A percentile compares a stretch with the other conserved stretches of the same genome.
phyloP scores from a whole-genome alignment of 2,797 vertebrate species.

The Macrochelys suwanniensis region DNA sequence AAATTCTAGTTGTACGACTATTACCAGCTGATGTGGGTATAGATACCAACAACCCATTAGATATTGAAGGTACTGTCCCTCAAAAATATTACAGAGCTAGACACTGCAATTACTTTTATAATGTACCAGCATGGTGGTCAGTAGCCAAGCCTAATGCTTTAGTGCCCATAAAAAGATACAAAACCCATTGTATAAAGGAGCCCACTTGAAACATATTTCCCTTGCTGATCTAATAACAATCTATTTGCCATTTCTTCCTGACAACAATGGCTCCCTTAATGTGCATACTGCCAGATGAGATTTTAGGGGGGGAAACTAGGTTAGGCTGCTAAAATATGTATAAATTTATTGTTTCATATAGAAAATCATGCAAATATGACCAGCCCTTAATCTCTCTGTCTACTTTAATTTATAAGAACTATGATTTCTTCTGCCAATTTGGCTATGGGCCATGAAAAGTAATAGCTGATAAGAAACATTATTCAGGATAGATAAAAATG shows the following conservation, averaged over 20 bases:
- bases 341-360: background rate
- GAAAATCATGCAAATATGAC: background rate
- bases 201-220: background rate
- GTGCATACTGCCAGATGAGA: background rate
- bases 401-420: background rate
- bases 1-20: conserved; percentile 20
- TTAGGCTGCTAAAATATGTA: background rate
- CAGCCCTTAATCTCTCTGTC: background rate
- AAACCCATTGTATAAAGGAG: conserved; percentile 4
- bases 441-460: conserved; percentile 3
- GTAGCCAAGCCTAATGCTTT: background rate
- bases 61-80: background rate
- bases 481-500: conserved; percentile 34
- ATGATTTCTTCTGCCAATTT: background rate
- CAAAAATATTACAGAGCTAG: background rate
- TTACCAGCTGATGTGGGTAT: background rate
- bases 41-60: background rate
- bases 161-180: background rate
- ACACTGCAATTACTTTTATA: background rate
- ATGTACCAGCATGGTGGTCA: background rate
- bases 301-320: background rate
- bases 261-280: conserved; percentile 1
- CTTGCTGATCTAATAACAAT: background rate
- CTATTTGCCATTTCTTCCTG: conserved; percentile 1
- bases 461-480: conserved; percentile 53